Evolutionary conservation across 2,888 invertebrate genomes (phyloP), one percentile per base, ranked within the genome.

Genomic region (Neoscelio sp.): DNA sequence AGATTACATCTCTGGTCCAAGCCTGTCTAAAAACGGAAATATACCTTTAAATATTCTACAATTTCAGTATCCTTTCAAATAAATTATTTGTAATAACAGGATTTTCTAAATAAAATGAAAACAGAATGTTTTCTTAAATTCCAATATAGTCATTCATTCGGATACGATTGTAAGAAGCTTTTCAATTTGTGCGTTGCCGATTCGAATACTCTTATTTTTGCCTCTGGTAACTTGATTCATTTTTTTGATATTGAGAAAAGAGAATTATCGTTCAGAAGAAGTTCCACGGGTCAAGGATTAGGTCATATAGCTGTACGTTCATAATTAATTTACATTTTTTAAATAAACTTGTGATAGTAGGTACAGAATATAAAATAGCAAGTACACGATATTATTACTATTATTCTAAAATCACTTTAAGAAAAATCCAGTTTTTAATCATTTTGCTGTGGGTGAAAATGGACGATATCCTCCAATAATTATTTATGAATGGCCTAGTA

Each of bases 361-460:
- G n/a, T n/a, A n/a, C n/a, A n/a, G n/a, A n/a, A n/a, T n/a, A n/a
- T n/a, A n/a, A n/a, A n/a, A n/a, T n/a, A n/a, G n/a, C n/a, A n/a
- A n/a, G n/a, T n/a, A n/a, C 58, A 92, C 94, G 65, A 96, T 97
- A 90, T 91, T 91, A 87, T 91, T 91, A 42, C 3, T 20, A 18
- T 3, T 46, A 77, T 50, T 73, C 78, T 26, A 48, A 50, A 50
- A 71, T n/a, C 30, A 58, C 26, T 88, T 88, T 5, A 82, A 94
- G 93, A 94, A 93, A 92, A 95, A 95, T 89, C 94, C 94, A 13
- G 91, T 88, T 8, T 91, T 91, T 80, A 90, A 92, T 73, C 94
- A 95, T 79, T 93, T 98, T 85, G 97, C 97, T 0, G 93, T 98
- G n/a, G 98, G 94, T 0, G 98, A 98, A 91, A 95, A 95, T 89